Base-by-base conservation (phyloP, 2,113 vertebrate genomes). In the Plecturocebus donacophilus region DNA sequence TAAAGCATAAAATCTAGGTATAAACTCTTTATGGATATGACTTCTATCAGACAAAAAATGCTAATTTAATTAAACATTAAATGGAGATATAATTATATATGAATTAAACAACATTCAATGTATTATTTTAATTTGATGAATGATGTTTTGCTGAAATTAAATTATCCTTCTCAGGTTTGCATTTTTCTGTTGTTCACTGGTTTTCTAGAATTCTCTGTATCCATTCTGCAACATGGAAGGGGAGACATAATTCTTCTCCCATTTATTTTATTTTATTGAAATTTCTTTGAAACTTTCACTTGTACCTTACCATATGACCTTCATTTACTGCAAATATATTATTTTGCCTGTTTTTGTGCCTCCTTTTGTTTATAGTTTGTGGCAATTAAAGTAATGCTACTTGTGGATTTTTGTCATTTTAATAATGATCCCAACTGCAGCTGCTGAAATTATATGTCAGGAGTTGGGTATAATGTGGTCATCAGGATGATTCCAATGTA, bases 341-440 rank as follows among this genome's bases (percentile, higher is more conserved):
- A 38, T 42, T 73, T 94, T 71, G 32, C 38, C 47, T 92, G 8
- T 42, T 90, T 89, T 30, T 47, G 8, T 76, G 80, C 14, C 25
- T 66, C n/a, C 32, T 66, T 66, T 70, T 19, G 68, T 90, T 93
- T 40, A 32, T 30, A n/a, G 45, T 7, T 91, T 73, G 8, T 58
- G 8, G 27, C 49, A 90, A 73, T 77, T 90, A 80, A 66, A 92
- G 21, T 38, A 21, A 13, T 70, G 38, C 35, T 58, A 75, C 42
- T 90, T 86, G 40, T 32, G 45, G n/a, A 76, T 54, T 45, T 75
- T 86, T 82, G 35, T 86, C 25, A 90, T 56, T 93, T 95, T 90
- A 64, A 92, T 97, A 35, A 77, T 38, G 77, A 45, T 76, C 30
- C 4, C 14, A 90, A 49, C 23, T 52, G 19, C 58, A 82, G 10